Conservation (phyloP, 2,888 invertebrate genomes). For the Ypsolopha scabrella region DNA sequence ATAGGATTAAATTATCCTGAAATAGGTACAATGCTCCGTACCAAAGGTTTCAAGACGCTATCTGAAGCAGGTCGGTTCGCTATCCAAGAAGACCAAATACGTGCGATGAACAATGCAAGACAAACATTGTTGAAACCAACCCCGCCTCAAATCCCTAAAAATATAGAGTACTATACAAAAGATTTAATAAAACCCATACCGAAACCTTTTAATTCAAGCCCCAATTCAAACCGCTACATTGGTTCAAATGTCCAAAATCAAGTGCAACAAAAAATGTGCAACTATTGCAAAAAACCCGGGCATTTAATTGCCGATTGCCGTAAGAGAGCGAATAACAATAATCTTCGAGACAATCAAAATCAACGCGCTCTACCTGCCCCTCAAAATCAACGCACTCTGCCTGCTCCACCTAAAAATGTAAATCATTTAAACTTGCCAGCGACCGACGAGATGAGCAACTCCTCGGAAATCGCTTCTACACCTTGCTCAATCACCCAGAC, state of each 20-base stretch:
- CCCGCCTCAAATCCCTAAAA: too few relatives aligned
- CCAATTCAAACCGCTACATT: too few relatives aligned
- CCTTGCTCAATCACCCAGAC: neutral
- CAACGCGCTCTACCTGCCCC: too few relatives aligned
- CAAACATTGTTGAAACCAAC: neutral
- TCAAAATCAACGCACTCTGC: too few relatives aligned
- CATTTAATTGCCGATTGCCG: conserved; percentile 11
- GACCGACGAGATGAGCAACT: neutral
- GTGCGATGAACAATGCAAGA: neutral
- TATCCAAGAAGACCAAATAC: conserved; percentile 1
- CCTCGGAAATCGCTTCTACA: neutral
- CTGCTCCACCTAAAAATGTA: too few relatives aligned
- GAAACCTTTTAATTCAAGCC: too few relatives aligned
- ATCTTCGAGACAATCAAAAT: neutral
- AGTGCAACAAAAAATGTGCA: too few relatives aligned
- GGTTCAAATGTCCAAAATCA: too few relatives aligned
- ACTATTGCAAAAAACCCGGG: conserved; percentile 11
- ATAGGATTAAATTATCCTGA: neutral
- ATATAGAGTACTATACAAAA: too few relatives aligned
- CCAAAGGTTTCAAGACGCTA: neutral
- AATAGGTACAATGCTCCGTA: neutral
- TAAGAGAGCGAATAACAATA: conserved; percentile 15
- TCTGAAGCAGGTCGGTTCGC: neutral
- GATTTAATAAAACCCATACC: too few relatives aligned
- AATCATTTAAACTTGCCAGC: neutral